A percentile compares a stretch with the other conserved stretches of the same genome.
Evolutionary conservation across 2,888 invertebrate genomes (phyloP).

Genomic region (Thyatira batis): DNA sequence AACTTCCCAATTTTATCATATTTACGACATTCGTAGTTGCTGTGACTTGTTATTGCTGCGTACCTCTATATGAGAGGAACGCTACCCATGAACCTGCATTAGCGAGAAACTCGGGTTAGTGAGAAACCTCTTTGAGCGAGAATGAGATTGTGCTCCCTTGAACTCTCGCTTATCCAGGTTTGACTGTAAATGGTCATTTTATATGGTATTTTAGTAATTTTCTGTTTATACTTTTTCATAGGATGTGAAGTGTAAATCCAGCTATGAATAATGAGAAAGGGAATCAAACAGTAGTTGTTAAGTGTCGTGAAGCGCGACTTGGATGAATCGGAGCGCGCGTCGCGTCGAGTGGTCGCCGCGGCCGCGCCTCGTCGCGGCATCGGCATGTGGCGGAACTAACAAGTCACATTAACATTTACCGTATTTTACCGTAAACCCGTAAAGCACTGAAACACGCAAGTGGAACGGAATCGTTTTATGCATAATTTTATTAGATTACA

Average conservation of each 20-base stretch:
- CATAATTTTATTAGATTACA: conserved; percentile 21
- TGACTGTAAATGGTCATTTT: no score
- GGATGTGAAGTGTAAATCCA: neutral
- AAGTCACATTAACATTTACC: conserved; percentile 65
- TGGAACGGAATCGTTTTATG: conserved; percentile 40
- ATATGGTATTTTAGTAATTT: no score
- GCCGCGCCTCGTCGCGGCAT: conserved; percentile 31
- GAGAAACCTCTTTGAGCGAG: no score
- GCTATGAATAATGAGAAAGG: conserved; percentile 29
- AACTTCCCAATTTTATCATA: no score
- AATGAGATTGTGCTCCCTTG: no score
- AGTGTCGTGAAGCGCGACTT: conserved; percentile 53
- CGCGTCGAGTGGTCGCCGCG: conserved; percentile 29
- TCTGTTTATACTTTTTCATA: no score
- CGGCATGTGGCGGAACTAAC: conserved; percentile 75
- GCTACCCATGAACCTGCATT: no score
- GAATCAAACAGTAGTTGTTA: conserved; percentile 39
- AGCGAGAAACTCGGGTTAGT: no score
- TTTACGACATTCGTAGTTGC: no score
- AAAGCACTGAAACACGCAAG: conserved; percentile 32
- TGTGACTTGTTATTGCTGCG: no score
- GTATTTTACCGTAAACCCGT: conserved; percentile 60
- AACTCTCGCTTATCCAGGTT: no score
- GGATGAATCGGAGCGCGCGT: conserved; percentile 48
- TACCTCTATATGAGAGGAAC: no score